Evolutionary conservation across 2,888 invertebrate genomes (phyloP).

Genomic region (Netelia melanura): DNA sequence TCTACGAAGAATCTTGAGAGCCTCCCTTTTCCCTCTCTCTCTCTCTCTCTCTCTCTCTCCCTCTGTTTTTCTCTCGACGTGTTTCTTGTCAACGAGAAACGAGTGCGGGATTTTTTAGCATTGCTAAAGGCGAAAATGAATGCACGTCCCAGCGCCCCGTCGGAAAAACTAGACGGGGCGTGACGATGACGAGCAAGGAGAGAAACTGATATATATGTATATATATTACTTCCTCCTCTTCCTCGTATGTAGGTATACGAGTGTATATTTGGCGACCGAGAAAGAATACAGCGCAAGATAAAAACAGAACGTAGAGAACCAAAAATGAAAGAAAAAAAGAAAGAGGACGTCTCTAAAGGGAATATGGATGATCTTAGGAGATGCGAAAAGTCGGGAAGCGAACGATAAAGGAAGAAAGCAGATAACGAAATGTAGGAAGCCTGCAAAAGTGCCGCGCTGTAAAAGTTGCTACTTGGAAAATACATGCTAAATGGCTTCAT

Average conservation of each 20-base stretch:
- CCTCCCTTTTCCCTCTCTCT: neutral
- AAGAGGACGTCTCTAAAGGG: neutral
- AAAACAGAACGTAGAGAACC: conserved; percentile 67
- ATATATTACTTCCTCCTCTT: neutral
- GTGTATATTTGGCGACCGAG: neutral
- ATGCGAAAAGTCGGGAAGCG: conserved; percentile 53
- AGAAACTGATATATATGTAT: neutral
- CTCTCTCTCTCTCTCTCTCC: neutral
- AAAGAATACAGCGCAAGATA: conserved; percentile 31
- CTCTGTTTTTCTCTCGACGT: conserved; percentile 38
- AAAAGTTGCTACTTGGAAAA: conserved; percentile 68
- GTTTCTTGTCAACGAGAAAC: conserved; percentile 43
- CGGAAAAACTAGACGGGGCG: conserved; percentile 45
- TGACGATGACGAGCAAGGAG: conserved; percentile 8
- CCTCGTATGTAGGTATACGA: neutral
- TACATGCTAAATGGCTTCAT: conserved; percentile 76
- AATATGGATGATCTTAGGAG: conserved; percentile 46
- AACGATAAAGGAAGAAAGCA: conserved; percentile 39
- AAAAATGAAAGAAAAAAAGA: conserved; percentile 61
- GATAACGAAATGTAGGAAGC: neutral
- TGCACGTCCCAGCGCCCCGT: conserved; percentile 62
- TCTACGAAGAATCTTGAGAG: conserved; percentile 78
- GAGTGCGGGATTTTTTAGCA: conserved; percentile 63
- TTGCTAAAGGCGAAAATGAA: conserved; percentile 78
- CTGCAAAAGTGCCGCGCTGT: conserved; percentile 9